These are phyloP conservation scores for Tridacna crocea DNA, from an alignment of 2,888 invertebrate genomes.

Conservation along the genomic window DNA sequence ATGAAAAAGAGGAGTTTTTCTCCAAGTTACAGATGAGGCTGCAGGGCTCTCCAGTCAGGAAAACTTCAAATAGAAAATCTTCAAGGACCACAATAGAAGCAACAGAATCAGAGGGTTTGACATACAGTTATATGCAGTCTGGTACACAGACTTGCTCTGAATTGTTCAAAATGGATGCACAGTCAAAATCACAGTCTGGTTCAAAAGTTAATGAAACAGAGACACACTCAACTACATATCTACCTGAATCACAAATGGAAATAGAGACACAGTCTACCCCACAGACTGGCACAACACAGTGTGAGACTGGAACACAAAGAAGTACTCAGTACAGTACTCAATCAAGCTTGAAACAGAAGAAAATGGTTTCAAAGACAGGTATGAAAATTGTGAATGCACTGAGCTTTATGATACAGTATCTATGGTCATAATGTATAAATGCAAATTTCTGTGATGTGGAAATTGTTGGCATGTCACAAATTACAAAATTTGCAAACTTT, in stretches of 20 bases:
- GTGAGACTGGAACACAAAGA: neutral
- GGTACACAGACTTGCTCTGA: neutral
- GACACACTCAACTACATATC: neutral
- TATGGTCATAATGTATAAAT: no score
- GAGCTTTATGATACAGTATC: no score
- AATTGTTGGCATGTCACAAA: no score
- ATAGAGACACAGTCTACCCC: neutral
- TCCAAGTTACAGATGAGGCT: neutral
- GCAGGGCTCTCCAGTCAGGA: no score
- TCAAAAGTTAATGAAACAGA: no score
- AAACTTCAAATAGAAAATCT: no score
- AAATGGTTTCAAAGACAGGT: no score
- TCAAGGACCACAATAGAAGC: no score
- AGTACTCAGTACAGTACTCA: neutral
- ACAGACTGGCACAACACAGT: neutral
- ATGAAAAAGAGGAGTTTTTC: neutral
- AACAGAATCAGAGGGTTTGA: neutral
- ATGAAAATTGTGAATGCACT: no score
- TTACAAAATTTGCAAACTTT: no score
- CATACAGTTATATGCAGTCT: neutral
- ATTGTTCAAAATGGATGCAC: neutral
- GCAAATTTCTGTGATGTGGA: no score
- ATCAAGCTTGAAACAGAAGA: no score
- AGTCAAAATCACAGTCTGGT: conserved; percentile 3
- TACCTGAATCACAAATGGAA: neutral